These are phyloP conservation scores for Polydrusus pterygomalis DNA, from an alignment of 2,888 invertebrate species.

Conservation along the genomic window DNA sequence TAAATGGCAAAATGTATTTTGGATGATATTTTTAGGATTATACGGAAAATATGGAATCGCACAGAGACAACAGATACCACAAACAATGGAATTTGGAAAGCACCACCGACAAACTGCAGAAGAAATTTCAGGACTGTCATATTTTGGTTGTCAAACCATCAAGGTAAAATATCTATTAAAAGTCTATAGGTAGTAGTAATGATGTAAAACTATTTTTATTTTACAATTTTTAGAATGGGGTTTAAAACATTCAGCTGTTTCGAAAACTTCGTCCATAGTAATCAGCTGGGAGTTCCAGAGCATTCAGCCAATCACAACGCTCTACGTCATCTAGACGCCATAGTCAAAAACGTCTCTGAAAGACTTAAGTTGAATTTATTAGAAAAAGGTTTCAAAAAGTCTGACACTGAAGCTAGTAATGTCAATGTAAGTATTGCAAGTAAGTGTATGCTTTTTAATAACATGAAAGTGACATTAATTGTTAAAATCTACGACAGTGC, in stretches of 20 bases:
- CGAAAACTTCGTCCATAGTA: constrained; percentile 90
- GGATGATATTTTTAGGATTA: constrained; percentile 80
- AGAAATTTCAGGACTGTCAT: constrained; percentile 82
- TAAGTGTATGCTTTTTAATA: background rate
- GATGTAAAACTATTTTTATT: too few relatives aligned
- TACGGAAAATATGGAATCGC: constrained; percentile 84
- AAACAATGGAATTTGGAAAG: constrained; percentile 88
- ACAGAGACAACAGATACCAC: constrained; percentile 83
- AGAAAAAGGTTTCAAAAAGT: background rate
- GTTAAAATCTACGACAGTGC: too few relatives aligned
- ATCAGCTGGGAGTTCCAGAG: constrained; percentile 87
- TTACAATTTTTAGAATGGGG: constrained; percentile 80
- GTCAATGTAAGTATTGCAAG: background rate
- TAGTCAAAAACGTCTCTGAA: constrained; percentile 76
- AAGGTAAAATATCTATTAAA: constrained; percentile 78
- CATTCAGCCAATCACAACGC: constrained; percentile 84
- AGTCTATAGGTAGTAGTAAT: too few relatives aligned
- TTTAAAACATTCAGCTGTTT: constrained; percentile 90
- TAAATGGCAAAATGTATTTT: background rate
- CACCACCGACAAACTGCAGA: constrained; percentile 80
- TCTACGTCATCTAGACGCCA: constrained; percentile 81
- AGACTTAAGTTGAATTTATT: constrained; percentile 70
- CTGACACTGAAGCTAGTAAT: background rate
- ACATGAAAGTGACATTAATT: too few relatives aligned
- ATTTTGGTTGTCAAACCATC: constrained; percentile 84